Evolutionary conservation across 2,888 invertebrate species (phyloP).

Genomic region (Hydropsyche betteni): DNA sequence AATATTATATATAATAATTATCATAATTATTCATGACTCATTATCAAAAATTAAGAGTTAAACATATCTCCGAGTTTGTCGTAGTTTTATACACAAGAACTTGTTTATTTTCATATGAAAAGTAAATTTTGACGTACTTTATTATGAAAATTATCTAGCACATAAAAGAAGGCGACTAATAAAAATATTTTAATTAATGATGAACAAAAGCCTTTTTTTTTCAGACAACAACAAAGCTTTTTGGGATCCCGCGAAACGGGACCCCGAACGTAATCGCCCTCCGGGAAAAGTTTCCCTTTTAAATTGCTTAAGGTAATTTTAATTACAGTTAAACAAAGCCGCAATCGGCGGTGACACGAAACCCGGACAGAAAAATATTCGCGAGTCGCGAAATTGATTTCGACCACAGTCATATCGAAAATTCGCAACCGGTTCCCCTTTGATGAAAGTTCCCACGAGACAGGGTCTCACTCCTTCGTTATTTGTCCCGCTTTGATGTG

Average conservation of each 20-base stretch:
- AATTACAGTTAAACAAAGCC: slow-evolving; percentile 38
- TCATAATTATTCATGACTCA: too few relatives aligned
- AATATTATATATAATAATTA: too few relatives aligned
- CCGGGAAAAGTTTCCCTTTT: slow-evolving; percentile 30
- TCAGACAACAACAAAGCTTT: slow-evolving; percentile 1
- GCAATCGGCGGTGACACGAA: background rate
- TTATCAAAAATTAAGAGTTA: too few relatives aligned
- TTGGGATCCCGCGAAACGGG: background rate
- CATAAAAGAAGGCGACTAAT: too few relatives aligned
- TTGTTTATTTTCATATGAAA: background rate
- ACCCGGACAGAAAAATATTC: background rate
- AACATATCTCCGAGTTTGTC: background rate
- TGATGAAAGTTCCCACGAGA: background rate
- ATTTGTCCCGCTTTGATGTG: slow-evolving; percentile 20
- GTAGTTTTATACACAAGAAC: background rate
- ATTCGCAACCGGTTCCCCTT: slow-evolving; percentile 9
- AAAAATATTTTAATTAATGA: slow-evolving; percentile 33
- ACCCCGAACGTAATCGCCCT: slow-evolving; percentile 24
- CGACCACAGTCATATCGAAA: slow-evolving; percentile 21
- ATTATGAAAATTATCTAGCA: background rate
- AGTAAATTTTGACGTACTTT: background rate
- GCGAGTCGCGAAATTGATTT: slow-evolving; percentile 17
- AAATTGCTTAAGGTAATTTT: slow-evolving; percentile 36
- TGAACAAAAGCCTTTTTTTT: slow-evolving; percentile 18
- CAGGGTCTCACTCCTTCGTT: background rate